A percentile compares a stretch with the other conserved stretches of the same genome.
phyloP scores from a whole-genome alignment of 2,888 invertebrate genomes.

The Agonum fuliginosum region DNA sequence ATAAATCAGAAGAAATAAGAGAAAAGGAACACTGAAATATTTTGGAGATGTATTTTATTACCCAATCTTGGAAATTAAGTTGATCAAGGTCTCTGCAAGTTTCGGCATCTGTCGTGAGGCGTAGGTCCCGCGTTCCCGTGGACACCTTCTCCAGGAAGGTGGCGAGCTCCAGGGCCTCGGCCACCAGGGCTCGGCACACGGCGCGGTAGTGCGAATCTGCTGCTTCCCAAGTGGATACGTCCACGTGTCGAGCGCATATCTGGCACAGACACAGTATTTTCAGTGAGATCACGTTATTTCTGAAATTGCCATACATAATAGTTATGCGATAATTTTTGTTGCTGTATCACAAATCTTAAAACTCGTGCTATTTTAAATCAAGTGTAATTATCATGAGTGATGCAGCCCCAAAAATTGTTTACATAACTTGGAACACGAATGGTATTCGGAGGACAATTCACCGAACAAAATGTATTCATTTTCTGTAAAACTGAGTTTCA shows the following conservation, averaged over 20 bases:
- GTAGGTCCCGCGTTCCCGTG: constrained; percentile 79
- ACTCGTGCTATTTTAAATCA: too few species aligned
- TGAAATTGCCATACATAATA: too few species aligned
- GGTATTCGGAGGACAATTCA: too few species aligned
- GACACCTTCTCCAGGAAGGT: constrained; percentile 92
- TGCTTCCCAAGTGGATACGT: constrained; percentile 73
- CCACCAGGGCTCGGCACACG: constrained; percentile 92
- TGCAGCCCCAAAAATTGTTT: too few species aligned
- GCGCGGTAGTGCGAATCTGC: constrained; percentile 91
- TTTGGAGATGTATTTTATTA: constrained; percentile 71
- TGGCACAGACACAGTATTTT: not conserved
- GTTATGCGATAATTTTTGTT: too few species aligned
- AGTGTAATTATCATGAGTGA: too few species aligned
- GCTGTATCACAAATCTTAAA: too few species aligned
- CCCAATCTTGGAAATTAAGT: constrained; percentile 93
- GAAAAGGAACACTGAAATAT: constrained; percentile 14
- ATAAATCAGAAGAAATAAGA: not conserved
- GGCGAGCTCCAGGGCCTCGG: constrained; percentile 92
- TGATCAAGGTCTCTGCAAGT: constrained; percentile 85
- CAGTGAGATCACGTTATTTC: not conserved
- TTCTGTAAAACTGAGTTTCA: too few species aligned
- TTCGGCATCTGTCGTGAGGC: constrained; percentile 78
- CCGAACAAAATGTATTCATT: too few species aligned
- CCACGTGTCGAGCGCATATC: constrained; percentile 74
- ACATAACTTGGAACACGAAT: too few species aligned